Conservation (phyloP, 2,888 invertebrate species). For the Tanypteryx hageni region DNA sequence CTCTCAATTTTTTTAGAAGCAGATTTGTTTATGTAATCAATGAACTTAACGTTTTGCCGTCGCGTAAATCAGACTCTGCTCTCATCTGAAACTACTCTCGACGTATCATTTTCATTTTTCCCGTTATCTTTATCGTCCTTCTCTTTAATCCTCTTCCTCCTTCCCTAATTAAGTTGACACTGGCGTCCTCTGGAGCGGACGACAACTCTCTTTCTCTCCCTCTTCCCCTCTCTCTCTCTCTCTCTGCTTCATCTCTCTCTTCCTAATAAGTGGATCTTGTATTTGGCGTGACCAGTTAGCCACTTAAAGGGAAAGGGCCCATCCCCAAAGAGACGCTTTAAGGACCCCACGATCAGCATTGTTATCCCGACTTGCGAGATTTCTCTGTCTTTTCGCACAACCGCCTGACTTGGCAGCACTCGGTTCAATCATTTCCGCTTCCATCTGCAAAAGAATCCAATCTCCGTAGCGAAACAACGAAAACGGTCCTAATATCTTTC, state of each 20-base stretch:
- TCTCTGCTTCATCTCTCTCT: not conserved
- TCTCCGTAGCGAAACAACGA: not conserved
- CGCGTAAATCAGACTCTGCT: no score
- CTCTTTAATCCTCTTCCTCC: not conserved
- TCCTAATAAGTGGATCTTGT: not conserved
- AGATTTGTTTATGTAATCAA: no score
- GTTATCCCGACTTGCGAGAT: not conserved
- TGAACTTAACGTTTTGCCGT: no score
- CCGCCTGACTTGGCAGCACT: not conserved
- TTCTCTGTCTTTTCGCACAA: not conserved
- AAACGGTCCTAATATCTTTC: no score
- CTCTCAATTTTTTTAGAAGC: no score
- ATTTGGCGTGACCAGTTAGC: conserved; percentile 10
- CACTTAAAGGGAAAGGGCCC: not conserved
- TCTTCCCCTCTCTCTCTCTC: no score
- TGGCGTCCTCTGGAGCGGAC: not conserved
- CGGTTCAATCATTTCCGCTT: not conserved
- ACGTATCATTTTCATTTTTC: not conserved
- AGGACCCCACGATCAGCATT: not conserved
- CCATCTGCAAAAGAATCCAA: not conserved
- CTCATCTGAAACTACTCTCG: not conserved
- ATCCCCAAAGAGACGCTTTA: not conserved
- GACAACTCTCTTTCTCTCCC: not conserved
- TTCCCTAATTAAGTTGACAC: not conserved
- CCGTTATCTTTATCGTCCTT: not conserved